Percentiles rank a stretch among this genome's conserved stretches.
Conservation (phyloP, 2,888 invertebrate genomes). For the Homarus gammarus region DNA sequence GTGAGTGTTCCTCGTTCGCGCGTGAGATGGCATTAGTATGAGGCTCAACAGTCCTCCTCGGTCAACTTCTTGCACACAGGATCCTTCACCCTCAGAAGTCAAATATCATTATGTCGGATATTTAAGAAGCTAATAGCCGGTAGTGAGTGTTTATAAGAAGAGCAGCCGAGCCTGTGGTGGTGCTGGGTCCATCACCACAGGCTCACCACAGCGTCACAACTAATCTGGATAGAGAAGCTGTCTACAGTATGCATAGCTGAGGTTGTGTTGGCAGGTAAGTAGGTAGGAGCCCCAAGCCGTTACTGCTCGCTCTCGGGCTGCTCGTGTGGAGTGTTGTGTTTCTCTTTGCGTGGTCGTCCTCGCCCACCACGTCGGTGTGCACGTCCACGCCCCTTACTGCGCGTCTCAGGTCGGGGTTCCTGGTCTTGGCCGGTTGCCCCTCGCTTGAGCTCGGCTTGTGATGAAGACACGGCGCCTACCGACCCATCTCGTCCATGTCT, state of each 20-base stretch:
- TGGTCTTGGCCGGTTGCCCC: conserved; percentile 46
- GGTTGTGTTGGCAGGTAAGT: neutral
- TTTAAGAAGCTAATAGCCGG: neutral
- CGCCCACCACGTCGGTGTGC: conserved; percentile 53
- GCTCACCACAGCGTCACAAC: conserved; percentile 20
- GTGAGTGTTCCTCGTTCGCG: neutral
- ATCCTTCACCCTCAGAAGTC: neutral
- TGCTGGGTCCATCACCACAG: too few species aligned
- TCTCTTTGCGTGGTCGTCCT: conserved; percentile 63
- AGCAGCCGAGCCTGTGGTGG: too few species aligned
- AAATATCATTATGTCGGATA: neutral
- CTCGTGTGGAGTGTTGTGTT: conserved; percentile 46
- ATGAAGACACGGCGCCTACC: conserved; percentile 27
- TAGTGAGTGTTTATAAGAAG: neutral
- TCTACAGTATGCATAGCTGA: conserved; percentile 58
- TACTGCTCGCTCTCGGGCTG: conserved; percentile 53
- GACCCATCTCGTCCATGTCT: conserved; percentile 37
- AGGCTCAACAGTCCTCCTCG: neutral
- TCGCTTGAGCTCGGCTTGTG: conserved; percentile 11
- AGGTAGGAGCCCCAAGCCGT: neutral
- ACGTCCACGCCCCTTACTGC: conserved; percentile 53
- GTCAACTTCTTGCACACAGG: neutral
- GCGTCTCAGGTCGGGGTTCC: conserved; percentile 46
- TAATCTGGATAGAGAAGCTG: conserved; percentile 50
- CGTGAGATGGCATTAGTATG: neutral